phyloP scores from a whole-genome alignment of 2,113 vertebrate species.

The Shinisaurus crocodilurus region DNA sequence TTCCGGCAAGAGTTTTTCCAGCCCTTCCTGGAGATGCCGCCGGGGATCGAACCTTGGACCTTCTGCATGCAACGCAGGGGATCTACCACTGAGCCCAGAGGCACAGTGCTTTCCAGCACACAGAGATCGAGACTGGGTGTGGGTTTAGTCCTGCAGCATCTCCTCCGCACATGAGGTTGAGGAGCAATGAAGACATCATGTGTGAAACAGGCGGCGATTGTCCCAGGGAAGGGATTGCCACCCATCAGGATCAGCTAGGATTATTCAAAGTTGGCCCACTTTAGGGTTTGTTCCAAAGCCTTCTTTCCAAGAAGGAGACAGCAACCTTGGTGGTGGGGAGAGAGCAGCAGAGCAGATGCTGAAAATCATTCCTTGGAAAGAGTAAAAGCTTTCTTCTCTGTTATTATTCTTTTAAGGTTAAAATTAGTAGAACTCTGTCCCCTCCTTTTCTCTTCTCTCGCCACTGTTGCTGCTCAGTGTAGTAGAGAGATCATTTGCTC shows the following conservation, averaged over 20 bases:
- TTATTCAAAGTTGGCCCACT: background rate
- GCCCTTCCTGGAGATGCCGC: too few relatives aligned
- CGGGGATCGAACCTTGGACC: too few relatives aligned
- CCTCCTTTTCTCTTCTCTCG: background rate
- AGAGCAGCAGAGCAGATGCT: background rate
- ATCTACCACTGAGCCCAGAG: too few relatives aligned
- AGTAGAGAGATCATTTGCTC: slow-evolving; percentile 51
- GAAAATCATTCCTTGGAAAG: background rate
- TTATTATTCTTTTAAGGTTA: slow-evolving; percentile 19
- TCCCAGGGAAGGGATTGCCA: background rate
- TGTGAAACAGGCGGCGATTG: too few relatives aligned
- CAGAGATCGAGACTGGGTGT: too few relatives aligned
- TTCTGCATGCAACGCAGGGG: too few relatives aligned
- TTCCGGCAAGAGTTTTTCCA: too few relatives aligned
- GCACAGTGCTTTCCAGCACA: too few relatives aligned
- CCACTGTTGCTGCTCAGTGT: slow-evolving; percentile 25
- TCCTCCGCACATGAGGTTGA: too few relatives aligned
- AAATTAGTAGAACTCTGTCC: slow-evolving; percentile 61
- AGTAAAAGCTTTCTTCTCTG: background rate
- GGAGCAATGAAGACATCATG: too few relatives aligned
- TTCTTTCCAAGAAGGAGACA: background rate
- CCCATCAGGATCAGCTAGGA: background rate
- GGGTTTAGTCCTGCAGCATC: too few relatives aligned
- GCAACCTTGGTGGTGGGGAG: fast-evolving
- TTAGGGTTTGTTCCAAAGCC: too few relatives aligned